Evolutionary conservation across 2,888 invertebrate species (phyloP).

Genomic region (Bellardia pandia): DNA sequence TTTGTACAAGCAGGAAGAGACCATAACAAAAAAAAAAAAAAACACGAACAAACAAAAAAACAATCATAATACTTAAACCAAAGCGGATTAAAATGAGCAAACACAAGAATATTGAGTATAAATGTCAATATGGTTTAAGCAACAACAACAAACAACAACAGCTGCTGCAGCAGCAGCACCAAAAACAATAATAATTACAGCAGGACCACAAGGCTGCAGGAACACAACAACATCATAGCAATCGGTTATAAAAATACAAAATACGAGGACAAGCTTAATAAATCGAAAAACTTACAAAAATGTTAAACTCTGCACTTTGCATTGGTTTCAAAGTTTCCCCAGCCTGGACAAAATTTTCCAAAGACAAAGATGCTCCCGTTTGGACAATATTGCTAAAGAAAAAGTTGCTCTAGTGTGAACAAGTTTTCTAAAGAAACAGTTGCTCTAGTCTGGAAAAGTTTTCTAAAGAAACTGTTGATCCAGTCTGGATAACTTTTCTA

Average conservation of each 20-base stretch:
- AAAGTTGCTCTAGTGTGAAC: too few species aligned
- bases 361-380: too few species aligned
- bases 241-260: not conserved
- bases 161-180: not conserved
- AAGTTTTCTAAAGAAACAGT: too few species aligned
- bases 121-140: constrained; percentile 66
- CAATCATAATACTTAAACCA: constrained; percentile 64
- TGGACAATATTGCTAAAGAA: too few species aligned
- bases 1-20: constrained; percentile 15
- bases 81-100: constrained; percentile 70
- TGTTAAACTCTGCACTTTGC: too few species aligned
- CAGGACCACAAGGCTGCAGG: constrained; percentile 19
- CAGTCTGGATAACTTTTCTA: too few species aligned
- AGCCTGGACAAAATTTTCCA: too few species aligned
- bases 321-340: too few species aligned
- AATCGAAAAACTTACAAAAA: too few species aligned
- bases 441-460: too few species aligned
- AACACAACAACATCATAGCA: not conserved
- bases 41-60: constrained; percentile 19
- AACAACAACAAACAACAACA: constrained; percentile 11
- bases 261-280: too few species aligned
- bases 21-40: not conserved
- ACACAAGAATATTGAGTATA: constrained; percentile 64
- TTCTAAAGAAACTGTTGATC: too few species aligned
- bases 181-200: constrained; percentile 31